phyloP scores from a whole-genome alignment of 2,797 vertebrate species.

The Acropternis orthonyx region DNA sequence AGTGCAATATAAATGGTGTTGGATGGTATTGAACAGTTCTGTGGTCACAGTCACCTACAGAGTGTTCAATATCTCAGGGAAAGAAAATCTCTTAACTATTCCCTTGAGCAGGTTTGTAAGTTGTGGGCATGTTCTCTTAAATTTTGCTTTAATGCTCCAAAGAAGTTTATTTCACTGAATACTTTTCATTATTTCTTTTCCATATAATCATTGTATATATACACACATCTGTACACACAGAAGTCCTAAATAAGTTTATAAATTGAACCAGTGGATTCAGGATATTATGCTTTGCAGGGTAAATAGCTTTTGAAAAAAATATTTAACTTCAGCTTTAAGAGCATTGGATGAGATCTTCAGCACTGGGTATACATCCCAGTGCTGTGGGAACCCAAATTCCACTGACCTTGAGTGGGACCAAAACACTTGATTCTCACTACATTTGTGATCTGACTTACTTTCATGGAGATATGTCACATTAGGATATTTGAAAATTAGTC shows the following conservation, averaged over 20 bases:
- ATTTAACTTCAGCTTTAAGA: not conserved
- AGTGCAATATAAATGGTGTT: not conserved
- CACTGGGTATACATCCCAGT: not conserved
- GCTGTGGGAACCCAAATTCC: not conserved
- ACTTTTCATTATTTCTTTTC: not conserved
- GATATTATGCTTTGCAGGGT: not conserved
- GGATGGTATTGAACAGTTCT: not conserved
- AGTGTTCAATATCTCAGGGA: not conserved
- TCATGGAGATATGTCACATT: not conserved
- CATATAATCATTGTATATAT: not conserved
- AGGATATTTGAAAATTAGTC: not conserved
- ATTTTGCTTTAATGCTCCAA: not conserved
- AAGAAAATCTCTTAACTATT: not conserved
- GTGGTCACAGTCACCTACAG: not conserved
- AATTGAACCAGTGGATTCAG: constrained; percentile 13
- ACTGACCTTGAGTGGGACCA: not conserved
- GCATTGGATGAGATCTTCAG: not conserved
- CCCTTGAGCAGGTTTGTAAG: not conserved
- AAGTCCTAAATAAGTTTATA: constrained; percentile 3
- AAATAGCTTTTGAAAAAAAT: not conserved
- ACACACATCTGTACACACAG: not conserved
- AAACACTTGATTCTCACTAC: not conserved
- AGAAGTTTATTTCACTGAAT: not conserved
- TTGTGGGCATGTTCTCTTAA: not conserved
- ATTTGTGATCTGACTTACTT: not conserved